Base-by-base conservation (phyloP, 1,140 invertebrate species). In the Tachypleus tridentatus region DNA sequence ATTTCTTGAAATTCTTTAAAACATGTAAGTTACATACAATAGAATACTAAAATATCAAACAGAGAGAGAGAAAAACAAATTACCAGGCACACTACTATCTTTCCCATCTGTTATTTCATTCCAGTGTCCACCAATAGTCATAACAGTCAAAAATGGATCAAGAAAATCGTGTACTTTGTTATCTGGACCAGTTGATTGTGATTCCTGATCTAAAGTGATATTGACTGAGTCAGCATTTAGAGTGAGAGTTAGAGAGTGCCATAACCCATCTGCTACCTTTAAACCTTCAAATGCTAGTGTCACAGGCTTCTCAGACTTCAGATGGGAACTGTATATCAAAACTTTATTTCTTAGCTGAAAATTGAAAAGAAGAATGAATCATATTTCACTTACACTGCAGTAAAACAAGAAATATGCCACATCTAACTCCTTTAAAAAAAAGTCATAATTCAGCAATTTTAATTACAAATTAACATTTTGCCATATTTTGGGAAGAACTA, bases 231-330 rank as follows among this genome's bases (percentile, higher is more conserved):
- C 29, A 29, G 29, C 29, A 29, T 29, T 29, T 29, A 29, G 2
- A 29, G 29, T 77, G n/a, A 93, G 74, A 0, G 86, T 89, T 10
- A 93, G 75, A 72, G 89, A 91, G 73, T 95, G 91, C 91, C 90
- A 95, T 51, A 79, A 80, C 5, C 91, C 91, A 77, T 95, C 89
- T 4, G 85, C 81, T 3, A 82, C 62, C 0, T 57, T 62, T 4
- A 65, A 57, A 9, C 60, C 48, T n/a, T 64, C 57, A n/a, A 67
- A 51, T 48, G 60, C 59, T 48, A 62, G 57, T 4, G 57, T 50
- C 4, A 64, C 51, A 59, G 62, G 47, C 7, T 67, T 57, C 4
- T 10, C 11, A 8, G 66, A 58, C 49, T 67, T 62, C 47, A 64
- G 51, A n/a, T 64, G 56, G 8, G 63, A 58, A 29, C 60, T 57